A percentile compares a stretch with the other conserved stretches of the same genome.
Evolutionary conservation across 2,888 invertebrate species (phyloP).

Genomic region (Pseudococcus viburni): DNA sequence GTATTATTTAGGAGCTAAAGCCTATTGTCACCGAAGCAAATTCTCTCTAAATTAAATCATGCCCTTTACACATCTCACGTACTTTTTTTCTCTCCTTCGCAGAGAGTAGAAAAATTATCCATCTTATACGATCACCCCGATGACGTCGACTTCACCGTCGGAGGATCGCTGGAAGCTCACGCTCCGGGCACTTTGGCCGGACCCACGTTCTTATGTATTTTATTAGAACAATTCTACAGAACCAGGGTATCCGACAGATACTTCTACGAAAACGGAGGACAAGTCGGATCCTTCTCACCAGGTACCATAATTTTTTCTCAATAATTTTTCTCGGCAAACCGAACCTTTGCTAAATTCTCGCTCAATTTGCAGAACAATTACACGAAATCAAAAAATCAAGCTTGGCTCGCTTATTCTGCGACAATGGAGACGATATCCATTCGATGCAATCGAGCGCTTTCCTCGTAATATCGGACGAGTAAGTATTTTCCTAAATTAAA

Average conservation of each 20-base stretch:
- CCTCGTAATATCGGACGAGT: slow-evolving; percentile 71
- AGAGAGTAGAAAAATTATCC: slow-evolving; percentile 79
- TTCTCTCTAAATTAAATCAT: too few relatives aligned
- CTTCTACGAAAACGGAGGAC: slow-evolving; percentile 84
- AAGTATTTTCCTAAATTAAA: slow-evolving; percentile 65
- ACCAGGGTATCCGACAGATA: slow-evolving; percentile 89
- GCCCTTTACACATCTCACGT: too few relatives aligned
- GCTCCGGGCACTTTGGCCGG: slow-evolving; percentile 85
- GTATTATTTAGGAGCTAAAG: too few relatives aligned
- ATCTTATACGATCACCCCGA: slow-evolving; percentile 80
- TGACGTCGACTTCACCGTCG: slow-evolving; percentile 90
- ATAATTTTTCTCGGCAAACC: background rate
- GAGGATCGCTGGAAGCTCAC: slow-evolving; percentile 84
- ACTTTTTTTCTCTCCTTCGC: slow-evolving; percentile 67
- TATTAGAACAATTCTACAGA: slow-evolving; percentile 89
- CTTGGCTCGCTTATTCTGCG: slow-evolving; percentile 84
- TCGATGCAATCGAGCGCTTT: slow-evolving; percentile 79
- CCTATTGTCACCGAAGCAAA: too few relatives aligned
- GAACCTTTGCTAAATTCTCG: background rate
- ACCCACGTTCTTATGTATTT: slow-evolving; percentile 89
- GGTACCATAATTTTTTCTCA: slow-evolving; percentile 72
- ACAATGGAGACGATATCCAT: slow-evolving; percentile 81
- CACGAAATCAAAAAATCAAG: slow-evolving; percentile 83
- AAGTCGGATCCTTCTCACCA: slow-evolving; percentile 77
- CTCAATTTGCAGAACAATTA: slow-evolving; percentile 76